Evolutionary conservation across 2,797 vertebrate genomes (phyloP).

Genomic region (Dryobates pubescens): DNA sequence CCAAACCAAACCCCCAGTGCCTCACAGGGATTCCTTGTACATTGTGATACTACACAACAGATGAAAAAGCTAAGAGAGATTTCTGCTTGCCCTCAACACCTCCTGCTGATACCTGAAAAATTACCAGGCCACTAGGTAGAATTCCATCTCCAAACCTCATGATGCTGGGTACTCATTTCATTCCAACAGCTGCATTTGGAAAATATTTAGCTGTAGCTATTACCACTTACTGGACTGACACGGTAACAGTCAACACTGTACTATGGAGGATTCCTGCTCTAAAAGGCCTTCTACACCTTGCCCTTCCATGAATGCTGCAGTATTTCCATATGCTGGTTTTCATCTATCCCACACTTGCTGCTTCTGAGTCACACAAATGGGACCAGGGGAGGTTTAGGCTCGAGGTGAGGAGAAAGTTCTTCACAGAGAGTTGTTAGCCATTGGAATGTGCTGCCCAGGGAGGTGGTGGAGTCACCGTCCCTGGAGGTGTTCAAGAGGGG

Average conservation of each 20-base stretch:
- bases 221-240: neutral
- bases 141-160: neutral
- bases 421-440: too few relatives aligned
- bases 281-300: neutral
- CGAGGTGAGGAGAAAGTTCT: too few relatives aligned
- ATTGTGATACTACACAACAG: neutral
- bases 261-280: neutral
- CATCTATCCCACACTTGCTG: fast-evolving
- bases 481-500: too few relatives aligned
- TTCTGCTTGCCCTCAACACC: neutral
- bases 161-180: neutral
- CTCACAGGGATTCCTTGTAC: neutral
- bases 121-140: neutral
- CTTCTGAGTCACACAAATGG: neutral
- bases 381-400: too few relatives aligned
- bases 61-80: neutral
- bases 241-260: neutral
- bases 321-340: neutral
- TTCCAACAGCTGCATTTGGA: neutral
- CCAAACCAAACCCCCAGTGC: fast-evolving
- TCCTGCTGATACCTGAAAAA: neutral
- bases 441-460: too few relatives aligned
- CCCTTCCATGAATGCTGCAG: neutral
- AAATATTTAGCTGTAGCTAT: neutral
- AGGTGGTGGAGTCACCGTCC: too few relatives aligned